phyloP scores from a whole-genome alignment of 2,113 vertebrate genomes.

The Ivindomyrus marchei region DNA sequence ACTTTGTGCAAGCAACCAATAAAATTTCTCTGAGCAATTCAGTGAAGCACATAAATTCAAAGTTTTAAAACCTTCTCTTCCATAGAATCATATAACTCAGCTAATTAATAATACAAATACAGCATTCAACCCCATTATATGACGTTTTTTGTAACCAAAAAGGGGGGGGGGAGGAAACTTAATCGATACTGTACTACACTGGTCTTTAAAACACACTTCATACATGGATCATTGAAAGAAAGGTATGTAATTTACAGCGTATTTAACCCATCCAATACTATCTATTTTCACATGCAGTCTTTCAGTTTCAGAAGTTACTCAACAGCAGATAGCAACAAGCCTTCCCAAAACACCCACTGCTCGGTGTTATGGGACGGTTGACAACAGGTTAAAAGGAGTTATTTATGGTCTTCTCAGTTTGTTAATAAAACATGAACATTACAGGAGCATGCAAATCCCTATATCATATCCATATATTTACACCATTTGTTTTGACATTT shows the following conservation, averaged over 20 bases:
- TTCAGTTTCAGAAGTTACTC: neutral
- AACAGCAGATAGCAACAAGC: neutral
- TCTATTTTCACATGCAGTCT: neutral
- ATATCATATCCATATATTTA: neutral
- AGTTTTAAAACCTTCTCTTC: neutral
- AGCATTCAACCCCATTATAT: neutral
- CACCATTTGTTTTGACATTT: neutral
- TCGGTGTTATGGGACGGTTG: neutral
- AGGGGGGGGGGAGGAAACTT: neutral
- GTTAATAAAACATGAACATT: conserved; percentile 49
- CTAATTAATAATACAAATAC: neutral
- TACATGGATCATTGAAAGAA: neutral
- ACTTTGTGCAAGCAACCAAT: neutral
- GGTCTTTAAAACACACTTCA: neutral
- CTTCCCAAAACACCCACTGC: neutral
- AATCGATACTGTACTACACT: neutral
- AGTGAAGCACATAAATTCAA: neutral
- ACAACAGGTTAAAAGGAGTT: conserved; percentile 29
- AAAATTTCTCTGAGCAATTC: neutral
- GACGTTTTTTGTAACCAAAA: neutral
- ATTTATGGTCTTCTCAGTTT: conserved; percentile 37
- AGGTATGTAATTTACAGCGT: neutral
- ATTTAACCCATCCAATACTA: neutral
- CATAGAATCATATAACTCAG: neutral
- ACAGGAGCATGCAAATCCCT: conserved; percentile 49